Conservation (phyloP, 2,113 vertebrate species). For the Pluvialis apricaria region DNA sequence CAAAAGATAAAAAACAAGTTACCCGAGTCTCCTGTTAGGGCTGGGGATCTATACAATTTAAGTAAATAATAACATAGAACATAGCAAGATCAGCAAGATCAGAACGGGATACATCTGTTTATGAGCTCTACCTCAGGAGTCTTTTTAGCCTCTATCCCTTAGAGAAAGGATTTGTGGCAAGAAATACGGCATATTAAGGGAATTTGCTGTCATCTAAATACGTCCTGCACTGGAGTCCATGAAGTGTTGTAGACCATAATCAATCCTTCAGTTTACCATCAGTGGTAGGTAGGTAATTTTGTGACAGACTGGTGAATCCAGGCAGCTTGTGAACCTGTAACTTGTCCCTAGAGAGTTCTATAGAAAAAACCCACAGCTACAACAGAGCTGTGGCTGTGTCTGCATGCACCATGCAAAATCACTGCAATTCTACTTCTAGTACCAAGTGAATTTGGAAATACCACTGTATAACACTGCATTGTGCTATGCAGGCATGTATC, state of each 20-base stretch:
- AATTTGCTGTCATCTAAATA: background rate
- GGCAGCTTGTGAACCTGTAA: background rate
- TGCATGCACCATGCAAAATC: background rate
- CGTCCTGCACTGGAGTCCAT: background rate
- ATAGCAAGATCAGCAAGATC: background rate
- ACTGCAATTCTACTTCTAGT: background rate
- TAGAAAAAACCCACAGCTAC: background rate
- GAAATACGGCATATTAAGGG: background rate
- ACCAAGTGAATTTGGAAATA: background rate
- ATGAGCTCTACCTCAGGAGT: background rate
- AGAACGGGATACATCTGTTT: background rate
- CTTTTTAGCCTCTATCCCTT: background rate
- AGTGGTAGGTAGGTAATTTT: background rate
- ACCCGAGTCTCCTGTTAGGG: background rate
- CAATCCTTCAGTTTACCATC: background rate
- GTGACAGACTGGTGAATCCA: background rate
- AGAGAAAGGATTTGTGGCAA: background rate
- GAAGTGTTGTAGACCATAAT: background rate
- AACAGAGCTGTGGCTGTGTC: background rate
- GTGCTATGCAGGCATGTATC: background rate
- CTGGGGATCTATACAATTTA: background rate
- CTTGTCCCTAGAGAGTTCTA: background rate
- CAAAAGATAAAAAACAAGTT: background rate
- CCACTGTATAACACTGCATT: fast-evolving
- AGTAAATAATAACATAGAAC: background rate